These are phyloP conservation scores for Conopomorpha cramerella DNA, from an alignment of 1,140 invertebrate genomes.

Conservation along the genomic window DNA sequence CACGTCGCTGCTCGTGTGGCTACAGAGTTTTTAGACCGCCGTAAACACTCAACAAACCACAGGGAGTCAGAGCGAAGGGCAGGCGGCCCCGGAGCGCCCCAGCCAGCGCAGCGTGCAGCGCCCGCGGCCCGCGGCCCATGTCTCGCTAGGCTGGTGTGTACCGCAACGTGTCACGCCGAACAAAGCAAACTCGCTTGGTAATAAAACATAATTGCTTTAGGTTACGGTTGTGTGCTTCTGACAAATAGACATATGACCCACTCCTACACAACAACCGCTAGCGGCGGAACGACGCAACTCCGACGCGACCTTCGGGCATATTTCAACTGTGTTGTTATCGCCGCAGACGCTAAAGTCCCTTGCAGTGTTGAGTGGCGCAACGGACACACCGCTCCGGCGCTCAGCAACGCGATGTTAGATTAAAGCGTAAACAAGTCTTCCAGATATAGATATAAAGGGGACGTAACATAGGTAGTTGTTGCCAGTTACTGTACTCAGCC, in stretches of 20 bases:
- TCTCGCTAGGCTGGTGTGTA: too few species aligned
- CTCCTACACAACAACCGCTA: neutral
- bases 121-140: too few species aligned
- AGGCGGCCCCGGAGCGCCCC: too few species aligned
- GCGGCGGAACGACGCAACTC: neutral
- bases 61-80: too few species aligned
- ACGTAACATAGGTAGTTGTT: too few species aligned
- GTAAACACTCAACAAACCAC: too few species aligned
- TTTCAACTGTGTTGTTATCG: neutral
- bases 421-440: constrained; percentile 24
- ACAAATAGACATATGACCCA: neutral
- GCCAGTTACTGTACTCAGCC: too few species aligned
- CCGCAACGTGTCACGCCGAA: too few species aligned
- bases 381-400: neutral
- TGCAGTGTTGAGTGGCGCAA: neutral
- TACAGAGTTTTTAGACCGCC: too few species aligned
- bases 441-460: neutral
- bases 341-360: neutral
- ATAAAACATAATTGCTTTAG: neutral
- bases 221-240: neutral
- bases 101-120: too few species aligned
- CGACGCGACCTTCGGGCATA: neutral
- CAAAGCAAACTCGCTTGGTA: neutral
- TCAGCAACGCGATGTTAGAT: constrained; percentile 23
- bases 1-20: too few species aligned